A percentile compares a stretch with the other conserved stretches of the same genome.
Evolutionary conservation across 2,888 invertebrate genomes (phyloP).

Genomic region (Torymus texanus): DNA sequence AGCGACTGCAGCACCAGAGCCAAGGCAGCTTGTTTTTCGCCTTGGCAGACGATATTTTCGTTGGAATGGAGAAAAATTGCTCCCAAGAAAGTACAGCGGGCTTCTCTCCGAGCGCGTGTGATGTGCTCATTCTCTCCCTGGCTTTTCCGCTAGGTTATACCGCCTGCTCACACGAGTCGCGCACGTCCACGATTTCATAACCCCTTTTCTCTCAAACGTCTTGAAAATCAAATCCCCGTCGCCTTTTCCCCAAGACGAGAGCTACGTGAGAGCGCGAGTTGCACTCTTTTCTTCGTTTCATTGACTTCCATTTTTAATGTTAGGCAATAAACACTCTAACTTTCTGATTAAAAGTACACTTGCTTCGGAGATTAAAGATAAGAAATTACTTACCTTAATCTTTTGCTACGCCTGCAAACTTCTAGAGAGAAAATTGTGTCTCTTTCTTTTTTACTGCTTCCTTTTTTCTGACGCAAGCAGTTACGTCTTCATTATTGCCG

Average conservation of each 20-base stretch:
- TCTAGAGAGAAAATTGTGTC: neutral
- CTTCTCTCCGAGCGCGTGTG: too few species aligned
- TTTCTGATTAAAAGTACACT: constrained; percentile 32
- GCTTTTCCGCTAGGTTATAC: too few species aligned
- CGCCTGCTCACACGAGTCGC: neutral
- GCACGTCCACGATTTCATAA: constrained; percentile 40
- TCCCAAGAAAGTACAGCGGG: constrained; percentile 29
- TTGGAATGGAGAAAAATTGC: constrained; percentile 48
- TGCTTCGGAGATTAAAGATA: constrained; percentile 18
- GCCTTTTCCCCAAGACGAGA: neutral
- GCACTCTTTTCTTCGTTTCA: constrained; percentile 14
- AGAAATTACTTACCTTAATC: constrained; percentile 12
- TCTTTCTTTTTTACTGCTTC: neutral
- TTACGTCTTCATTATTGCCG: too few species aligned
- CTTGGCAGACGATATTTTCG: constrained; percentile 44
- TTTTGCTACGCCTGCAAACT: neutral
- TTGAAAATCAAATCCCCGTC: constrained; percentile 46
- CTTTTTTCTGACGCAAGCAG: neutral
- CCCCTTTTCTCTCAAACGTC: constrained; percentile 36
- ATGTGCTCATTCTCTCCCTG: neutral
- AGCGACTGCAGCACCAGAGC: neutral
- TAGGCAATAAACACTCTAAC: constrained; percentile 18
- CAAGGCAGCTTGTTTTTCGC: constrained; percentile 45
- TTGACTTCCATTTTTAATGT: constrained; percentile 34
- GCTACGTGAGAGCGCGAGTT: neutral